These are phyloP conservation scores for Platyscapa corneri DNA, from an alignment of 1,140 invertebrate genomes.

Conservation along the genomic window DNA sequence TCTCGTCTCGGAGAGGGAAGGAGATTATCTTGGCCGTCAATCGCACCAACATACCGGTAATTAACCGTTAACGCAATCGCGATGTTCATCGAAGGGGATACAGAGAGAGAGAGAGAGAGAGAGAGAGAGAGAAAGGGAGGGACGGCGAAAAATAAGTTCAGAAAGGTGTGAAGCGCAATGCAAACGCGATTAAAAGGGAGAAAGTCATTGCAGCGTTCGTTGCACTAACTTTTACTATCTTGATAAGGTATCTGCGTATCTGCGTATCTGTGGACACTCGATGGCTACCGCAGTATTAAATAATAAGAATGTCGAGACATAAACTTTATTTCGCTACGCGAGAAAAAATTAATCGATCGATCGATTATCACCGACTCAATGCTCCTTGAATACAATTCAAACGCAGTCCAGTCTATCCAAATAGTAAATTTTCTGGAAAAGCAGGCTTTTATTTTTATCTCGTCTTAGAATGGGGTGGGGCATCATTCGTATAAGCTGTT, in stretches of 20 bases:
- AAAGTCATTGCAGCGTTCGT: not conserved
- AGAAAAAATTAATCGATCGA: not conserved
- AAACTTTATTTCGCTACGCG: too few relatives aligned
- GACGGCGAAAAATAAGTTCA: not conserved
- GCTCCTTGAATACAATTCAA: not conserved
- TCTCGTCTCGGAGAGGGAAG: not conserved
- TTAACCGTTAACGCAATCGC: slow-evolving; percentile 42
- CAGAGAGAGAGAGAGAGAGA: not conserved
- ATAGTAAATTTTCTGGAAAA: too few relatives aligned
- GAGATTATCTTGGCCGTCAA: not conserved
- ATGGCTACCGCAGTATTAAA: not conserved
- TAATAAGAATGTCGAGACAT: too few relatives aligned
- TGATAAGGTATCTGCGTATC: not conserved
- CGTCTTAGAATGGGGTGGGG: not conserved
- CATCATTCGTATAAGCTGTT: too few relatives aligned
- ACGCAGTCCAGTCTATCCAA: too few relatives aligned
- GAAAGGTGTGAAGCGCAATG: slow-evolving; percentile 9
- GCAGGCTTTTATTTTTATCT: not conserved
- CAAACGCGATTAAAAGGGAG: not conserved
- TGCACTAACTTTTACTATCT: not conserved
- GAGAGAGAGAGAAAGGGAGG: not conserved
- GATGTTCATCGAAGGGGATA: not conserved
- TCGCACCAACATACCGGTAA: slow-evolving; percentile 17
- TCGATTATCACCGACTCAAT: not conserved
- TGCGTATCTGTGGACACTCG: not conserved